These are phyloP conservation scores for Zophobas morio DNA, from an alignment of 1,140 invertebrate genomes.

Conservation along the genomic window DNA sequence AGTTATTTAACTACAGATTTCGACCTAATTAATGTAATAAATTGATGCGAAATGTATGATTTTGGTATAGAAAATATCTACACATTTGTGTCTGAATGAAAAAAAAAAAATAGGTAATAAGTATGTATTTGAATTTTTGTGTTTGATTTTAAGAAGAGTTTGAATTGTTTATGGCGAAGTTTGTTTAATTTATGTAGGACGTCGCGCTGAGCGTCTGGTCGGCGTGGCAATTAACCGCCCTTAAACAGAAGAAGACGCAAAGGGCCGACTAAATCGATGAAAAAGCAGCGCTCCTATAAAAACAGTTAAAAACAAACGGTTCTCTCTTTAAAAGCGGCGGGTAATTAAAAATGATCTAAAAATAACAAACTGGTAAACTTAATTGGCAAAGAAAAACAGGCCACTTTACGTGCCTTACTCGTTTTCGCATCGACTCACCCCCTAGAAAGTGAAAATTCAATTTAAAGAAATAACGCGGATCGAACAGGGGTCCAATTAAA, in stretches of 20 bases:
- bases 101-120: too few species aligned
- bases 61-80: too few species aligned
- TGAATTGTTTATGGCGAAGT: neutral
- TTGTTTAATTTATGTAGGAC: neutral
- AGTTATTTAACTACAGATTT: too few species aligned
- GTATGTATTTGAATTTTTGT: too few species aligned
- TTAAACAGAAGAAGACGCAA: constrained; percentile 37
- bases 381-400: constrained; percentile 62
- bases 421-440: constrained; percentile 28
- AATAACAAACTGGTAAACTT: constrained; percentile 63
- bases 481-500: constrained; percentile 10
- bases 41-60: too few species aligned
- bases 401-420: constrained; percentile 34
- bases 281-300: constrained; percentile 51
- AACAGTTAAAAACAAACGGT: constrained; percentile 56
- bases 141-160: neutral
- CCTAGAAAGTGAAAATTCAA: constrained; percentile 40
- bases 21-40: too few species aligned
- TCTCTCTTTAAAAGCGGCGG: constrained; percentile 58
- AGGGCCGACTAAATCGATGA: constrained; percentile 46
- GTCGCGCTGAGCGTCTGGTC: constrained; percentile 17
- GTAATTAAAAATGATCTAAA: constrained; percentile 63
- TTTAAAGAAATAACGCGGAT: constrained; percentile 18
- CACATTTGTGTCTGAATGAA: too few species aligned
- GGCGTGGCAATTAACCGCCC: constrained; percentile 51